These are phyloP conservation scores for Orientallactaga sibirica DNA, from an alignment of 2,797 vertebrate genomes.

Conservation along the genomic window DNA sequence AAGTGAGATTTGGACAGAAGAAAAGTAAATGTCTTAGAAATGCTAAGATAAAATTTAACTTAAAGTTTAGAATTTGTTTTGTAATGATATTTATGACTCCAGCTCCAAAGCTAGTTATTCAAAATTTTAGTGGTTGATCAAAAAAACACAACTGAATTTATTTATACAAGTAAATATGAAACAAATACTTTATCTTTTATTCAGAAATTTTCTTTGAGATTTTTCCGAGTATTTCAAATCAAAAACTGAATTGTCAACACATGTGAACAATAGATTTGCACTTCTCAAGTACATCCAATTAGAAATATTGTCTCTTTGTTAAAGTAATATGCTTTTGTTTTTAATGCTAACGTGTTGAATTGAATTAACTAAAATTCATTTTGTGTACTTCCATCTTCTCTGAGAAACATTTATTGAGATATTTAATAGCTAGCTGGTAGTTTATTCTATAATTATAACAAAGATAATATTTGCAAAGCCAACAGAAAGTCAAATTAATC, in stretches of 20 bases:
- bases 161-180: not conserved
- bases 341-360: not conserved
- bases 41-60: not conserved
- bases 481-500: conserved; percentile 62
- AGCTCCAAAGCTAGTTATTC: not conserved
- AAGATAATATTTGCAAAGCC: conserved; percentile 4
- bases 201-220: not conserved
- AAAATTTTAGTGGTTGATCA: not conserved
- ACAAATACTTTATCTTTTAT: not conserved
- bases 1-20: not conserved
- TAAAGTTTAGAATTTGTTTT: not conserved
- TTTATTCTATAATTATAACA: conserved; percentile 42
- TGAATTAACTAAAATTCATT: conserved; percentile 44
- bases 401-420: conserved; percentile 49
- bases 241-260: not conserved
- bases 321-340: conserved; percentile 31
- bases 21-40: not conserved
- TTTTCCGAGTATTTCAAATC: conserved; percentile 45
- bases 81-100: not conserved
- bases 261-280: not conserved
- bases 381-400: not conserved
- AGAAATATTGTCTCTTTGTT: not conserved
- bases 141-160: not conserved
- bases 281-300: conserved; percentile 42
- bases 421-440: not conserved